phyloP scores from a whole-genome alignment of 2,797 vertebrate genomes.

The Pseudocheirus occidentalis region DNA sequence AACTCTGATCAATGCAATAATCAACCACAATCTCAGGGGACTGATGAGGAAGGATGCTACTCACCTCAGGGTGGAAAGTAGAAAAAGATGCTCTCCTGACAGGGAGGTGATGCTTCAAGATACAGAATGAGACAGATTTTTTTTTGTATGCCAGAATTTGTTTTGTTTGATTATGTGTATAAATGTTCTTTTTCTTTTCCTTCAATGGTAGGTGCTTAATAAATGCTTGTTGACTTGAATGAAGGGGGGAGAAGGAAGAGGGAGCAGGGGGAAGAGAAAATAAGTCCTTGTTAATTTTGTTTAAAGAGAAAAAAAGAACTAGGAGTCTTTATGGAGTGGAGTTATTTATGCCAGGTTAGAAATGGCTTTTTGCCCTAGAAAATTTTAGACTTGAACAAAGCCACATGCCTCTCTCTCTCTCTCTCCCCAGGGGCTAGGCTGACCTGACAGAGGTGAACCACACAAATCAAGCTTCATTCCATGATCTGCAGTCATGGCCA shows the following conservation, averaged over 20 bases:
- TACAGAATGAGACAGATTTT: background rate
- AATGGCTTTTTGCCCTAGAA: background rate
- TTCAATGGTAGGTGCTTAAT: background rate
- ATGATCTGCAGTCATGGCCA: background rate
- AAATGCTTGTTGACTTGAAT: background rate
- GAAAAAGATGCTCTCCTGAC: constrained; percentile 10
- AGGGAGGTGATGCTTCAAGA: background rate
- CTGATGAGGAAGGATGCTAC: background rate
- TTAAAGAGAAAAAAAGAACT: background rate
- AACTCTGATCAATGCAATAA: background rate
- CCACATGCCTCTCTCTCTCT: background rate
- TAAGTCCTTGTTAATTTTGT: background rate
- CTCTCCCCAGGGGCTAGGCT: background rate
- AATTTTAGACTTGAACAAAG: background rate
- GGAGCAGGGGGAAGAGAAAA: background rate
- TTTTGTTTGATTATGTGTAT: background rate
- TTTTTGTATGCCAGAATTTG: background rate
- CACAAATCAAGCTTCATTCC: background rate
- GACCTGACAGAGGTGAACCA: background rate
- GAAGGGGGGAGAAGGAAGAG: background rate
- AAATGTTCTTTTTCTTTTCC: background rate
- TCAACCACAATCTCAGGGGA: background rate
- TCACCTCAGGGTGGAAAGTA: background rate
- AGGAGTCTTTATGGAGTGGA: background rate
- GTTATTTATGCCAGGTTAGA: background rate